Base-by-base conservation (phyloP, 2,797 vertebrate species). In the Parauchenoglanis ngamensis region DNA sequence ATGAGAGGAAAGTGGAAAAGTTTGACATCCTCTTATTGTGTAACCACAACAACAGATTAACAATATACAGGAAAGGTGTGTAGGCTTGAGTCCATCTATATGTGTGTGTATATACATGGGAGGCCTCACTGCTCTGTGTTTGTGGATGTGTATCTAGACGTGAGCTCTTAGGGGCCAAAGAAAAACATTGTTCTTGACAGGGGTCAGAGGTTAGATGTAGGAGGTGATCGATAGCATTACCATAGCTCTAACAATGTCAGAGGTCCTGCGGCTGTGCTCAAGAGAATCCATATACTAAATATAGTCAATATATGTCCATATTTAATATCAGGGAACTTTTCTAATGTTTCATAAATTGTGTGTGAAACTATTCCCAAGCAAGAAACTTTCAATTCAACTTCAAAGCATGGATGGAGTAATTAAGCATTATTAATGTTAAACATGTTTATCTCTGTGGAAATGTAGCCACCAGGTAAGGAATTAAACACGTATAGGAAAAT, bases 211-310 rank as follows among this genome's bases (percentile, higher is more conserved):
- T 73, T 61, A 85, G 75, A 72, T 80, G 83, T 82, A 78, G 85
- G 57, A 84, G 88, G 82, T 61, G 83, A 85, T 87, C 85, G n/a
- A 87, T 90, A 88, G 73, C 78, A 89, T 90, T 85, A 90, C 13
- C 88, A 87, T 88, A 87, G 46, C 85, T 68, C 68, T 46, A 56
- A 12, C 35, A 35, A 40, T 79, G 82, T 84, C 76, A 84, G 68
- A 79, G 77, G 86, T 78, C 8, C n/a, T 88, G 84, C 40, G 83
- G 73, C 70, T 81, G 73, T 72, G 67, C 84, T 61, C 76, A 65
- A 67, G 68, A 85, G 70, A 79, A 87, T 80, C 65, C 52, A 78
- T 76, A 78, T 35, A 85, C 77, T 82, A 73, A 78, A 83, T 54
- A 72, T 65, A 77, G 28, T 67, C 15, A 65, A 52, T 67, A 83